Percentiles rank a stretch among this genome's conserved stretches.
Evolutionary conservation across 2,797 vertebrate genomes (phyloP).

Genomic region (Xiphorhynchus erythropygius): DNA sequence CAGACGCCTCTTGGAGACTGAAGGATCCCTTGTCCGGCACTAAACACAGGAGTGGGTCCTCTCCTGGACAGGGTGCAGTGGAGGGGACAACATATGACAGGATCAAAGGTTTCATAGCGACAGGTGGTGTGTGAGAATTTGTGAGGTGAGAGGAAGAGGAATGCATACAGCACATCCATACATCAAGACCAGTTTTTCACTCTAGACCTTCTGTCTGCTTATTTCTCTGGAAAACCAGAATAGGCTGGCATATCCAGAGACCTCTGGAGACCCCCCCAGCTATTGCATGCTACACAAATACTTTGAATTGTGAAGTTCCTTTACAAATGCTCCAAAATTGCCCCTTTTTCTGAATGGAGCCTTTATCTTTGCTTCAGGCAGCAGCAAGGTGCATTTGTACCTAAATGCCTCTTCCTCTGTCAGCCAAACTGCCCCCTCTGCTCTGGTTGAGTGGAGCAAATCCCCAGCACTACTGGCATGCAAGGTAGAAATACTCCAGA

Average conservation of each 20-base stretch:
- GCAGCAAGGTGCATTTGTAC: neutral
- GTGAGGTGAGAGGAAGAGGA: neutral
- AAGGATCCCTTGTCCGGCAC: neutral
- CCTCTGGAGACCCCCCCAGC: neutral
- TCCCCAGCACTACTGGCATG: neutral
- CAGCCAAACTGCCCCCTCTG: neutral
- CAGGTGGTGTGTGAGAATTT: neutral
- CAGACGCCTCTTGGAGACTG: neutral
- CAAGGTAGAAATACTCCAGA: neutral
- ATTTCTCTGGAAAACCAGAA: neutral
- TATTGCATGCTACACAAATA: neutral
- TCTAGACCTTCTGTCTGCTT: neutral
- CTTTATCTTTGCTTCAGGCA: neutral
- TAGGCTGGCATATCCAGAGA: neutral
- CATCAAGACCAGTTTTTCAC: neutral
- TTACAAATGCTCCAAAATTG: neutral
- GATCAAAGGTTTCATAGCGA: rapidly evolving
- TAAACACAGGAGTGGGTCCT: rapidly evolving
- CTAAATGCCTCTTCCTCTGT: neutral
- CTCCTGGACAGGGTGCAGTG: neutral
- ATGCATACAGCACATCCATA: neutral
- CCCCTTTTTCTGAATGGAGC: neutral
- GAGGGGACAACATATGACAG: neutral
- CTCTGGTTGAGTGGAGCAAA: neutral
- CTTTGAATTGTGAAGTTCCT: neutral